Base-by-base conservation (phyloP, 1,140 invertebrate genomes). In the Papilio xuthus region DNA sequence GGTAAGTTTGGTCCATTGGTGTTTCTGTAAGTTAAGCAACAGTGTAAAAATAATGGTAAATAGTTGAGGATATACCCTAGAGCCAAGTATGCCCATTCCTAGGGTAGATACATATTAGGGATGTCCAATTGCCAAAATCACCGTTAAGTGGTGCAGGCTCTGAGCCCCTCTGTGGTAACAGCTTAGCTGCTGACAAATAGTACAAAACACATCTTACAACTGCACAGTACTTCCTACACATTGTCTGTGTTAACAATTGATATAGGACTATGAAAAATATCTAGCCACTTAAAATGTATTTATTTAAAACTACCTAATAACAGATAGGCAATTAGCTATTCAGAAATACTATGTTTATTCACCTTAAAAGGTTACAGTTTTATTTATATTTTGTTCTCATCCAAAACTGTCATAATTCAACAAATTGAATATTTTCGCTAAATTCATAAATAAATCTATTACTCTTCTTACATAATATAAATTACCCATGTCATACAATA, bases 1-100 rank as follows among this genome's bases (percentile, higher is more conserved):
- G 96, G 94, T 94, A 85, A 86, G 84, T 56, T 56, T 50, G 78
- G 6, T 44, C 74, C 75, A 73, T 41, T 23, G 18, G n/a, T 10
- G 26, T 44, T 63, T 20, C 4, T 28, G 13, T 71, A 7, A 44
- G 60, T 18, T 53, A 28, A 15, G 50, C 7, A 9, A 53, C 50
- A 53, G n/a, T 53, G 50, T n/a, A 20, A 4, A 50, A n/a, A 6
- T 20, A 53, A 20, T 20, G 18, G n/a, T 53, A 53, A n/a, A 8
- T n/a, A 53, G 8, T 9, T 18, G 1, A n/a, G n/a, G 18, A 53
- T 53, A 8, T 53, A n/a, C 50, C 47, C 4, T 50, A 50, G n/a
- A 50, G 0, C 50, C 50, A 18, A 20, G n/a, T 53, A 53, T 0
- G 8, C 8, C 18, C n/a, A 53, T 0, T 53, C 18, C 7, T 53